Conservation (phyloP, 1,140 invertebrate species). For the Hestina assimilis region DNA sequence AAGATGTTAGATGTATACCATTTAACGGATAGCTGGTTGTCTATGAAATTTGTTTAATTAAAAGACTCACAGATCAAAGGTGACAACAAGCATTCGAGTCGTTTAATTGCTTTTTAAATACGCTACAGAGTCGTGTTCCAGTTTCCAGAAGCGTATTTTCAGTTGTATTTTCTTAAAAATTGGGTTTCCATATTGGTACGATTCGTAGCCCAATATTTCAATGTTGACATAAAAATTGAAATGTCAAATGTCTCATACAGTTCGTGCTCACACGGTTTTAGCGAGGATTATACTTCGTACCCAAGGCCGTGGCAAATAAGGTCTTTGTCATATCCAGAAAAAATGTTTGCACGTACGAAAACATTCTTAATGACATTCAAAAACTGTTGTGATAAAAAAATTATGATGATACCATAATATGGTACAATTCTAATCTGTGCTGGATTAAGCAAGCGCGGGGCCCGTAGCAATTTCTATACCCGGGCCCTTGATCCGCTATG, state of each 20-base stretch:
- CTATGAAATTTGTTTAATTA: no score
- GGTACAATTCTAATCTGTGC: no score
- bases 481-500: no score
- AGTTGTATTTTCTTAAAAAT: background rate
- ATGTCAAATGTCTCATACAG: conserved; percentile 18
- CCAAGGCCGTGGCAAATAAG: conserved; percentile 15
- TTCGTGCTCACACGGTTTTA: conserved; percentile 37
- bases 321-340: conserved; percentile 15
- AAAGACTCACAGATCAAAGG: no score
- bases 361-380: conserved; percentile 18
- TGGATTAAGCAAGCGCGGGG: no score
- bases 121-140: background rate
- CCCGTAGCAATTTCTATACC: no score
- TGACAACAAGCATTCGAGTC: no score
- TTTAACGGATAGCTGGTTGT: no score
- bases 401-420: no score
- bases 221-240: conserved; percentile 18
- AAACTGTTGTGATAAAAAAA: no score
- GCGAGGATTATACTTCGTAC: conserved; percentile 32
- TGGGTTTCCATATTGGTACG: background rate
- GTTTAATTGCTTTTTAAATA: no score
- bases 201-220: conserved; percentile 11
- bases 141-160: background rate
- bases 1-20: no score
- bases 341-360: conserved; percentile 24